Evolutionary conservation across 2,888 invertebrate genomes (phyloP), one percentile per base, ranked within the genome.

Genomic region (Orthosia incerta): DNA sequence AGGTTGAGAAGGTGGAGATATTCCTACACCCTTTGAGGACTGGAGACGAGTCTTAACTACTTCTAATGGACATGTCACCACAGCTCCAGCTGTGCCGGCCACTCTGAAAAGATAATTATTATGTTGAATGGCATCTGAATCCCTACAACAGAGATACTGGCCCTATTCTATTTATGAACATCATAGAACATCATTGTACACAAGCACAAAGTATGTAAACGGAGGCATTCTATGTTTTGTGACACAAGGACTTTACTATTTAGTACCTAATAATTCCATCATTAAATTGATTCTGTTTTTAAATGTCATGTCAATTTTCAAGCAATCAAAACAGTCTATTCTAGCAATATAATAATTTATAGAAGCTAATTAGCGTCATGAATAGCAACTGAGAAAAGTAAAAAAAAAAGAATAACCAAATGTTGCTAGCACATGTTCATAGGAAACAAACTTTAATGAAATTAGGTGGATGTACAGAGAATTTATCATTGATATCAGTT

Each of bases 31-130:
- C 83, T 98, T 97, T 11, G 99, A 99, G 39, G 99, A 99, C 94
- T 99, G 99, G 85, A 99, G 97, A 46, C 99, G 97, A 16, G 99
- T 99, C 96, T 99, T 99, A 61, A 99, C 99, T 85, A 99, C 99
- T 97, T 99, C 99, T 89, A 99, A 96, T 16, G 99, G 99, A 95
- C 99, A 99, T 90, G 99, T 99, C 83, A 99, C 98, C 85, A 99
- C 98, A 23, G 99, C 99, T 69, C 99, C 99, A 62, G 98, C 98
- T 68, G 99, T 99, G 81, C 99, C 99, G 82, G 99, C 99, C 94
- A 98, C 97, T 92, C 99, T 99, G 84, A 60, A 74, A 84, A 51
- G 66, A 63, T 23, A 15, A 64, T 45, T 46, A 18, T 20, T 31
- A 53, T 39, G 18, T 65, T 57, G 39, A 63, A 20, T 11, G 18